Evolutionary conservation across 2,888 invertebrate genomes (phyloP), one percentile per base, ranked within the genome.

Genomic region (Chloroclysta siterata): DNA sequence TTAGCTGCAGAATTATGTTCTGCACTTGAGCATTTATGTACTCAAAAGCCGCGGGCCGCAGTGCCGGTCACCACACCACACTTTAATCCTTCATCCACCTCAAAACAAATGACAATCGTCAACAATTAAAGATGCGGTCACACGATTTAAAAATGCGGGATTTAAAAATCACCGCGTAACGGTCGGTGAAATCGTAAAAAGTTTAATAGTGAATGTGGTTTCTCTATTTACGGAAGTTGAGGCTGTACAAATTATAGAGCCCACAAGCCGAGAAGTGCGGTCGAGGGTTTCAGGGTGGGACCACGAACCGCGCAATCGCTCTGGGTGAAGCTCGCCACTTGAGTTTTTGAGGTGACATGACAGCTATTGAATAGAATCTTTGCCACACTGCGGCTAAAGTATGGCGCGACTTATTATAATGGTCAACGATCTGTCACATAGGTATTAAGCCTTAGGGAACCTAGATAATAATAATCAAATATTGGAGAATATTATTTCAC

Each of bases 151-250:
- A 60, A 72, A 69, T 66, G 72, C 66, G 65, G 69, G 72, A 71
- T 80, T 70, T 73, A 78, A 81, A 82, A 84, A 82, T 80, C 75
- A 73, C 74, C 73, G 76, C 72, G 69, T 84, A 86, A 85, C 87
- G 84, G 83, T 71, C 68, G 66, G 73, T 69, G 73, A 75, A 78
- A 79, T 82, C 70, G 75, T 80, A 82, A 73, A 88, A 88, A 88
- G 80, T 83, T 86, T 83, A 89, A 86, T 85, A 85, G 84, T 83
- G 76, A 85, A 84, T 83, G 90, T 83, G 91, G 92, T 90, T 89
- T 87, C 81, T 85, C 82, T 91, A 90, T 90, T 92, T 90, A 90
- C 90, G 90, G 91, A 91, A 91, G 87, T 82, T 76, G 80, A 77
- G 78, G 78, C 78, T 83, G 80, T 82, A 85, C 81, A 84, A 86